Percentiles rank a stretch among this genome's conserved stretches.
phyloP scores from a whole-genome alignment of 2,888 invertebrate species.

The Drosophila siamana region DNA sequence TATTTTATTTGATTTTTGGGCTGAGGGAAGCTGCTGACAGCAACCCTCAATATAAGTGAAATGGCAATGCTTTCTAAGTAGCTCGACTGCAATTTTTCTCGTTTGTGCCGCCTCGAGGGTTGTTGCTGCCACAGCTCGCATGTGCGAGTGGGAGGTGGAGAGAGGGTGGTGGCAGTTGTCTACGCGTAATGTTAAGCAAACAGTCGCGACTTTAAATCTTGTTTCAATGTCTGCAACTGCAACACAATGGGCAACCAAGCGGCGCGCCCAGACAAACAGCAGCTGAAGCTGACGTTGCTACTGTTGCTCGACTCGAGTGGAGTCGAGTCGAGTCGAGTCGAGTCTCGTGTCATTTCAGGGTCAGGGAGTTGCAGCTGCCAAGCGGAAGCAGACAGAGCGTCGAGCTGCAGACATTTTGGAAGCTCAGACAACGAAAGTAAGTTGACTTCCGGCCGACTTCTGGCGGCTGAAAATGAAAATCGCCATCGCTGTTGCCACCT shows the following conservation, averaged over 20 bases:
- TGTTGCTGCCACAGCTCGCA: conserved; percentile 56
- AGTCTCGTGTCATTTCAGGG: conserved; percentile 55
- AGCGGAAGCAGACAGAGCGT: conserved; percentile 54
- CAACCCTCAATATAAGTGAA: conserved; percentile 53
- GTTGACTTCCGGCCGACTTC: conserved; percentile 65
- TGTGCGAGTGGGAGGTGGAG: background rate
- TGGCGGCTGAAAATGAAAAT: conserved; percentile 74
- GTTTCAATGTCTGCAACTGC: conserved; percentile 33
- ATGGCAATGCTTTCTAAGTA: conserved; percentile 59
- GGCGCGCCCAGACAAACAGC: conserved; percentile 53
- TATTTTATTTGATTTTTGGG: background rate
- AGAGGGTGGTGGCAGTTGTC: conserved; percentile 10
- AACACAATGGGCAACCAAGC: conserved; percentile 67
- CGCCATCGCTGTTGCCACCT: conserved; percentile 27
- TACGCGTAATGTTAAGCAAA: conserved; percentile 67
- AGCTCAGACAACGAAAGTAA: conserved; percentile 67
- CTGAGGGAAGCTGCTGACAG: conserved; percentile 24
- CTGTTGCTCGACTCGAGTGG: conserved; percentile 6
- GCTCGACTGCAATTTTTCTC: conserved; percentile 67
- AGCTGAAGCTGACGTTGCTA: conserved; percentile 15
- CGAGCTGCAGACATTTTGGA: conserved; percentile 19
- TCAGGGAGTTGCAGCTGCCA: conserved; percentile 48
- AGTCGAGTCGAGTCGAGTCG: no score
- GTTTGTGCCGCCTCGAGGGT: conserved; percentile 47
- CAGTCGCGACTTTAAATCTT: conserved; percentile 72